A percentile compares a stretch with the other conserved stretches of the same genome.
Evolutionary conservation across 2,113 vertebrate genomes (phyloP).

Genomic region (Pithys albifrons): DNA sequence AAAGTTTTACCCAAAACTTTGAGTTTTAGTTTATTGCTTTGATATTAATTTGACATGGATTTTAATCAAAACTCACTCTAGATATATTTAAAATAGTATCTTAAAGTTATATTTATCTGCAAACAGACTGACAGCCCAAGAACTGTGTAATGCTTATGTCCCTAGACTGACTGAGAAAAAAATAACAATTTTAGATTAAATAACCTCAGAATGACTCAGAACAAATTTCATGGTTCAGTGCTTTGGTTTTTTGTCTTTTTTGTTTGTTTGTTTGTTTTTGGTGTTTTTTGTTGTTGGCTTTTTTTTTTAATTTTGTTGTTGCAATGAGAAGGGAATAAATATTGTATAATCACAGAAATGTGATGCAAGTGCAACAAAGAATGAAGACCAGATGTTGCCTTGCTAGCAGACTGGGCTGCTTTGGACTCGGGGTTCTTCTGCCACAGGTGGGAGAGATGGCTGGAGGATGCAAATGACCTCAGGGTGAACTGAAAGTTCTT

Average conservation of each 20-base stretch:
- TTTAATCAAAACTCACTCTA: not conserved
- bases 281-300: not conserved
- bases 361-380: not conserved
- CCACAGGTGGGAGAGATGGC: accelerated
- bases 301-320: not conserved
- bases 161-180: not conserved
- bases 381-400: not conserved
- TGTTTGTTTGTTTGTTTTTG: not conserved
- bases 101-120: not conserved
- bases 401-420: not conserved
- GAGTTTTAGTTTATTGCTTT: not conserved
- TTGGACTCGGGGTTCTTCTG: not conserved
- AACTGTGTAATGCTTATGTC: not conserved
- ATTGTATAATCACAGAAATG: not conserved
- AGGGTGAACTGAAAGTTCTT: not conserved
- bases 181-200: not conserved
- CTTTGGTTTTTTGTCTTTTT: not conserved
- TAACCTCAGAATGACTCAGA: not conserved
- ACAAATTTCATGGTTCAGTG: not conserved
- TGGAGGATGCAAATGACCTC: not conserved
- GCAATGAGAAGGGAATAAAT: not conserved
- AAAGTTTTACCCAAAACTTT: not conserved
- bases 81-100: not conserved
- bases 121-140: not conserved
- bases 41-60: not conserved